Evolutionary conservation across 2,888 invertebrate genomes (phyloP), one percentile per base, ranked within the genome.

Genomic region (Leptura quadrifasciata): DNA sequence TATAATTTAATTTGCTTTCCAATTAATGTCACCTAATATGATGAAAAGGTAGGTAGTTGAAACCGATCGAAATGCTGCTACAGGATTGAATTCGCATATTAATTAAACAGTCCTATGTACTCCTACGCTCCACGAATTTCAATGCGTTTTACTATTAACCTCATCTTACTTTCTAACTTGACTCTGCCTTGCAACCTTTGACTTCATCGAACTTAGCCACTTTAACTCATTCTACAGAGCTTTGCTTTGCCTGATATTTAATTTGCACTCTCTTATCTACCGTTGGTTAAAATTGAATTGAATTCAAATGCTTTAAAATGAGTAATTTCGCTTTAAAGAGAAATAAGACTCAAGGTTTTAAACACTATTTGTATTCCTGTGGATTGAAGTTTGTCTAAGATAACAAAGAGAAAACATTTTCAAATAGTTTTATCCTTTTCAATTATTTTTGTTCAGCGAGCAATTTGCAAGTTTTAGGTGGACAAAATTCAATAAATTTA

Each of bases 91-190:
- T 55, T 52, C 67, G 21, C 64, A 21, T 55, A 67, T 54, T 67
- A 67, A 67, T 67, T 67, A 67, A 67, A 67, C 54, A 54, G 55
- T 27, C 54, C 17, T 67, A n/a, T 54, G 55, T 67, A 18, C 67
- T 54, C 9, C 27, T 27, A 67, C 54, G 55, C 67, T 27, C 18
- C 17, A 27, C 67, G 55, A 67, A 67, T 67, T 67, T 67, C 67
- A 67, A 67, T 67, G 54, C 24, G 24, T 24, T 55, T 31, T 10
- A 31, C 35, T 58, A 21, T 24, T 58, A 31, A 18, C 18, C 17
- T 17, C 61, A 31, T 35, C 27, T 35, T 35, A 58, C n/a, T n/a
- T 47, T 47, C 47, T 47, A 21, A 18, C 57, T 20, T 20, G 57
- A 5, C 20, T 12, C 21, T 57, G 21, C 9, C 20, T 12, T 10